phyloP scores from a whole-genome alignment of 2,113 vertebrate genomes.

The Chiloscyllium plagiosum region DNA sequence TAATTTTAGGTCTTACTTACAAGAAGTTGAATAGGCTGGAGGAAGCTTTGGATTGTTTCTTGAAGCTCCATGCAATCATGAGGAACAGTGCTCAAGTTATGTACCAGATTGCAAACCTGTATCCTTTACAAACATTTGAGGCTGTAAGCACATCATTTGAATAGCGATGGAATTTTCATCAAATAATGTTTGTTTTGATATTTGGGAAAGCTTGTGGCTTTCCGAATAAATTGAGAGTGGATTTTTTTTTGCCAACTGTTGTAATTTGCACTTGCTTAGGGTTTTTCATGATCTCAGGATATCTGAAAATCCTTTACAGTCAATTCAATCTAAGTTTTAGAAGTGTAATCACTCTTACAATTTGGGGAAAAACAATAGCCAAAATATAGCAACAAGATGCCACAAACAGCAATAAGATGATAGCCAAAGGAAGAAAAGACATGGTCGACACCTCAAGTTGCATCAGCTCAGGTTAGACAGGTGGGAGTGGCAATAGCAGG shows the following conservation, averaged over 20 bases:
- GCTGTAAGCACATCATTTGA: background rate
- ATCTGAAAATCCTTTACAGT: background rate
- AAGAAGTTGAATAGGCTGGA: constrained; percentile 77
- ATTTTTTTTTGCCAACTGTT: background rate
- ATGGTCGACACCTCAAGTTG: background rate
- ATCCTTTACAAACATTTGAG: constrained; percentile 58
- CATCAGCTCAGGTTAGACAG: background rate
- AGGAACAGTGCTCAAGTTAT: constrained; percentile 83
- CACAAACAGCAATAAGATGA: background rate
- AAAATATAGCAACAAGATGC: background rate
- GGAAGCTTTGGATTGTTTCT: constrained; percentile 85
- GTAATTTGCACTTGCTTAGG: background rate
- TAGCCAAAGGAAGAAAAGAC: background rate
- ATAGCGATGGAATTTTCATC: background rate
- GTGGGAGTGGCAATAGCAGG: no score
- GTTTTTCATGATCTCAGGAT: background rate
- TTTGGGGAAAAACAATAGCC: background rate
- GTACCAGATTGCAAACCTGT: constrained; percentile 83
- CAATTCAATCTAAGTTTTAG: background rate
- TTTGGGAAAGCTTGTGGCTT: background rate
- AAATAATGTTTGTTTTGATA: background rate
- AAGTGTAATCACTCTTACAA: background rate
- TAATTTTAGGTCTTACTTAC: constrained; percentile 71
- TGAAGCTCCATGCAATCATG: constrained; percentile 89
- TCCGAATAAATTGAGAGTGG: background rate